Percentiles rank a stretch among this genome's conserved stretches.
Evolutionary conservation across 2,797 vertebrate genomes (phyloP).

Genomic region (Tachyglossus aculeatus): DNA sequence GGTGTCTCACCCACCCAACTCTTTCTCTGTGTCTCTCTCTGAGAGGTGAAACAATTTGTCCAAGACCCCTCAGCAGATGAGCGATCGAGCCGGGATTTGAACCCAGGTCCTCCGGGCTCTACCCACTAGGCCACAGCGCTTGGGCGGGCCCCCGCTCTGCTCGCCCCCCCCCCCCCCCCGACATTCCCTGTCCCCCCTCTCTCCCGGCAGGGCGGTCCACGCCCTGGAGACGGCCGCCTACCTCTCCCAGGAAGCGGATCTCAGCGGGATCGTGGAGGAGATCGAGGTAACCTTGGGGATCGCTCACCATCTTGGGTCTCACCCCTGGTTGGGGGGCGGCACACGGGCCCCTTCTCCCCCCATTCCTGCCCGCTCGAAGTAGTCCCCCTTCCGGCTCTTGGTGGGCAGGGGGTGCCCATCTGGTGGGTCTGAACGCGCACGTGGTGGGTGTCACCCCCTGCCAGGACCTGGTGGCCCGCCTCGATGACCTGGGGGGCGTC

Average conservation of each 20-base stretch:
- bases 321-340: constrained; percentile 8
- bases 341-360: background rate
- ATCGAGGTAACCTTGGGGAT: constrained; percentile 87
- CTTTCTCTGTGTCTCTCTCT: background rate
- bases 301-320: too few species aligned
- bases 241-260: constrained; percentile 91
- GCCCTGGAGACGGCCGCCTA: constrained; percentile 91
- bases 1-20: background rate
- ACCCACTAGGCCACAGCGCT: too few species aligned
- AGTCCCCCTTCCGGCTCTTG: background rate
- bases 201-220: constrained; percentile 83
- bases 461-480: constrained; percentile 93
- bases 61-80: background rate
- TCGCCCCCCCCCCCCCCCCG: background rate
- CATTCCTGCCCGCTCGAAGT: background rate
- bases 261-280: constrained; percentile 92
- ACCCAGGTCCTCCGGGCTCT: background rate
- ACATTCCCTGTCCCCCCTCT: constrained; percentile 24
- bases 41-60: background rate
- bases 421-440: background rate
- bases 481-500: constrained; percentile 94
- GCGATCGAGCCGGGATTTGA: background rate
- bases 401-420: background rate
- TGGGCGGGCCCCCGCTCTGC: too few species aligned
- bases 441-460: background rate